phyloP scores from a whole-genome alignment of 2,888 invertebrate genomes.

The Blera fallax region DNA sequence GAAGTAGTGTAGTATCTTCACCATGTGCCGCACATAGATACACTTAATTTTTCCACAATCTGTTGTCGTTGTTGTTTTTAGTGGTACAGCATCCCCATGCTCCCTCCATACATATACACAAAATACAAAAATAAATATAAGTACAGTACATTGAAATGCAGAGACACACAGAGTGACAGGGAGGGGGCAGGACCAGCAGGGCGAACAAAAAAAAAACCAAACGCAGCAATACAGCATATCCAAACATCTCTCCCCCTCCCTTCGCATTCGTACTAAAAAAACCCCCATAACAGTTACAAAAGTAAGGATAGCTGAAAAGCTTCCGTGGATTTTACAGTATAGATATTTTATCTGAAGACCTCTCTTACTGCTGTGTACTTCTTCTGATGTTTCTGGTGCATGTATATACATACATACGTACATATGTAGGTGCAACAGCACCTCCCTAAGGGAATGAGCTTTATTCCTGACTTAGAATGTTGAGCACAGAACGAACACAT shows the following conservation, averaged over 20 bases:
- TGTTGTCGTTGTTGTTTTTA: slow-evolving; percentile 49
- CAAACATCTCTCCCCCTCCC: background rate
- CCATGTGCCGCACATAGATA: slow-evolving; percentile 64
- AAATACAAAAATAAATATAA: slow-evolving; percentile 65
- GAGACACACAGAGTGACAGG: slow-evolving; percentile 50
- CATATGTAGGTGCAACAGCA: slow-evolving; percentile 9
- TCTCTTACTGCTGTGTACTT: slow-evolving; percentile 43
- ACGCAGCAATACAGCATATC: slow-evolving; percentile 54
- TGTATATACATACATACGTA: slow-evolving; percentile 1
- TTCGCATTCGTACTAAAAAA: background rate
- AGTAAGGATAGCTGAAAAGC: slow-evolving; percentile 67
- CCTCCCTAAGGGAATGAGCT: slow-evolving; percentile 32
- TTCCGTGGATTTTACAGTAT: slow-evolving; percentile 52
- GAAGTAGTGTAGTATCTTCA: slow-evolving; percentile 56
- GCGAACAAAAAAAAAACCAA: slow-evolving; percentile 11
- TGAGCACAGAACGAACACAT: slow-evolving; percentile 47
- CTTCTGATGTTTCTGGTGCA: slow-evolving; percentile 30
- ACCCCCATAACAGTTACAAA: slow-evolving; percentile 48
- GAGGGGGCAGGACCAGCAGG: slow-evolving; percentile 16
- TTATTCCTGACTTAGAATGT: slow-evolving; percentile 62
- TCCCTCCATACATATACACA: slow-evolving; percentile 4
- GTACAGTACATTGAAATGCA: slow-evolving; percentile 49
- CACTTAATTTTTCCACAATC: slow-evolving; percentile 71
- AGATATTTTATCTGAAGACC: slow-evolving; percentile 55
- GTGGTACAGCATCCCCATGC: background rate